Evolutionary conservation across 2,113 vertebrate genomes (phyloP), one percentile per base, ranked within the genome.

Genomic region (Empidonax traillii): DNA sequence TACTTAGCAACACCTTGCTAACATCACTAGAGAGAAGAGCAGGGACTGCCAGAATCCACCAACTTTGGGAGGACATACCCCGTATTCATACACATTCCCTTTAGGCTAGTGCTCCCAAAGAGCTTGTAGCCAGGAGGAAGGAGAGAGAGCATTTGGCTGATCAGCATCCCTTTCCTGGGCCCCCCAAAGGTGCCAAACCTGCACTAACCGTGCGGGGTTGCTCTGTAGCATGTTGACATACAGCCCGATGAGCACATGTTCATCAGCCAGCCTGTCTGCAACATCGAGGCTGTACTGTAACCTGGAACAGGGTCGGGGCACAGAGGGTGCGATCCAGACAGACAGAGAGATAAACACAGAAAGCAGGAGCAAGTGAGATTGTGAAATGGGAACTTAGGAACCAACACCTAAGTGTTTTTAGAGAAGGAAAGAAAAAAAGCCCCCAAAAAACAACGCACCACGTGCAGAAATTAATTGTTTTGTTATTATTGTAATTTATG

Each of bases 191-290:
- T 95, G 97, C 94, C 95, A 98, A 98, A 97, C 96, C 98, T 98
- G 98, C 97, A 99, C 99, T 99, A 98, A 99, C 99, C 99, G 98
- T 98, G 98, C 90, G 89, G 98, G 98, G 97, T 96, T 98, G 98
- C 98, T 99, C 99, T 98, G 99, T 35, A 99, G 99, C 94, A 99
- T 98, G 98, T 98, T 99, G 98, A 99, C 99, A 99, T 99, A 99
- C 89, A 99, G 95, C 96, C 99, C 99, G 97, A 99, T 99, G 97
- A 99, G 99, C 96, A 99, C 98, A 98, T 99, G 99, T 99, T 99
- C 99, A 97, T 99, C 99, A 82, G 99, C 98, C 96, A 99, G 98
- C 98, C 99, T 99, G 98, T 99, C 98, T 93, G 99, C 99, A 98
- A 99, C 99, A 97, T 99, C 99, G 52, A 99, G 98, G 98, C 98